Base-by-base conservation (phyloP, 2,797 vertebrate genomes). In the Austrolebias charrua region DNA sequence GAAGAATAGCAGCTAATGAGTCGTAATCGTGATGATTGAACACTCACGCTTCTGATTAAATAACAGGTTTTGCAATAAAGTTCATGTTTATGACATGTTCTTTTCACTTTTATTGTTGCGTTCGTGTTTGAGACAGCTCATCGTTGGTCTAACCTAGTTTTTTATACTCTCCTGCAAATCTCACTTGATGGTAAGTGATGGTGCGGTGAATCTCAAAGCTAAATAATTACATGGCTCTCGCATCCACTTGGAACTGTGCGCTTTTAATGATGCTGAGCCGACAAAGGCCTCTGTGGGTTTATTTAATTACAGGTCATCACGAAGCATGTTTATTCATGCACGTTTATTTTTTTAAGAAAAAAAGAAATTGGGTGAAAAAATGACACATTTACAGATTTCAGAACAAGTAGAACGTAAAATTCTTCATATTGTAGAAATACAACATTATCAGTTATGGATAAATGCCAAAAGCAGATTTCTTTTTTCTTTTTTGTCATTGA, bases 201-300 rank as follows among this genome's bases (percentile, higher is more conserved):
- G 47, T 69, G 61, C 28, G 15, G 43, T 47, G 46, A 38, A 82
- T 80, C 80, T 89, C 77, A 70, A 80, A 76, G 79, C 72, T 33
- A 20, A 69, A 44, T 89, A 89, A 91, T 91, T 87, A 83, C 63
- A 85, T 11, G 74, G 54, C 76, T 79, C 45, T 77, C 29, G 49
- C 53, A 61, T 55, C 67, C 19, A 51, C 63, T 47, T 60, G 59
- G 48, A 63, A 65, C 63, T 64, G 45, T 63, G 64, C 59, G 70
- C 65, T 43, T 76, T 60, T 48, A 63, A 72, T 42, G 31, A 62
- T 47, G 47, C 69, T 68, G 66, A 69, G 70, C 43, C 77, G 76
- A 84, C 66, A 86, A 82, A 82, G 56, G 68, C 69, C 60, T 31
- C 65, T 18, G 52, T 68, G 67, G 71, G 68, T 47, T 58, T 9